Percentiles rank a stretch among this genome's conserved stretches.
These are phyloP conservation scores for Lichenostomus cassidix DNA, from an alignment of 2,113 vertebrate genomes.

Conservation along the genomic window DNA sequence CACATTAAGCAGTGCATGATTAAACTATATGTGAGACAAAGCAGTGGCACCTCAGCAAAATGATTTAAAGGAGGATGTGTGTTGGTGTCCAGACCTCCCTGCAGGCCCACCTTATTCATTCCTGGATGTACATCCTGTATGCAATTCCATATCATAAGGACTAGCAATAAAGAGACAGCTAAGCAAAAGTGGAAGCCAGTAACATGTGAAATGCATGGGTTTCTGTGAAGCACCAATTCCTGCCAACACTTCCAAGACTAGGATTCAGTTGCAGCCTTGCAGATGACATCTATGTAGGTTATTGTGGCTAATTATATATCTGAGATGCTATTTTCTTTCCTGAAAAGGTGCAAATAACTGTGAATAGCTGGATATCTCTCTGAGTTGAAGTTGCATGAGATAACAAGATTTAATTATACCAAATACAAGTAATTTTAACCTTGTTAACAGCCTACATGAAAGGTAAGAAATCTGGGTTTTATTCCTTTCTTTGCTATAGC, in stretches of 20 bases:
- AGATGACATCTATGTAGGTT: not conserved
- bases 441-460: not conserved
- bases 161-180: not conserved
- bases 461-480: not conserved
- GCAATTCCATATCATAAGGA: not conserved
- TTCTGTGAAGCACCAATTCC: not conserved
- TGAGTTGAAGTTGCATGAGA: not conserved
- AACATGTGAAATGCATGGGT: not conserved
- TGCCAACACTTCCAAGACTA: not conserved
- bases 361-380: not conserved
- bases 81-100: not conserved
- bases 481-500: not conserved
- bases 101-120: not conserved
- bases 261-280: not conserved
- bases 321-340: not conserved
- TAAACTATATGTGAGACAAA: not conserved
- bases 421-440: not conserved
- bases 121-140: not conserved
- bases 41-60: not conserved
- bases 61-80: not conserved
- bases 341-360: not conserved
- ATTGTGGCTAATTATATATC: not conserved
- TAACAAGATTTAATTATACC: slow-evolving; percentile 1
- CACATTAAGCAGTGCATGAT: not conserved
- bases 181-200: not conserved